phyloP scores from a whole-genome alignment of 2,888 invertebrate genomes.

The Rosalia funebris region DNA sequence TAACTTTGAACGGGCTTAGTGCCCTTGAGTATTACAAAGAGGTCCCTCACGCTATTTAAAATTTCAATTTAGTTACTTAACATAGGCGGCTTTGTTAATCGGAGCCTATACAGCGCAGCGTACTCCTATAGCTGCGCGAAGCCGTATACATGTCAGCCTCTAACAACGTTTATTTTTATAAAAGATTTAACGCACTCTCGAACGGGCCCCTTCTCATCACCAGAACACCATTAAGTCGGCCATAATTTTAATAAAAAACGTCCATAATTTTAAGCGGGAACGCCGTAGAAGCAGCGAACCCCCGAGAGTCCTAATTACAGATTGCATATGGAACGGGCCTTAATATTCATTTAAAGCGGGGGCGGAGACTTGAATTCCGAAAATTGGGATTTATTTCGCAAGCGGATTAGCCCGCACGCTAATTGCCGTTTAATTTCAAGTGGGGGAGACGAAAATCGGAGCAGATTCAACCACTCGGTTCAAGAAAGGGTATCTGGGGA shows the following conservation, averaged over 20 bases:
- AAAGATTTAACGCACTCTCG: not conserved
- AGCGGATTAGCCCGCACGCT: slow-evolving; percentile 43
- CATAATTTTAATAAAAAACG: not conserved
- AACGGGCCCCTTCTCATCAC: not conserved
- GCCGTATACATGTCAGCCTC: not conserved
- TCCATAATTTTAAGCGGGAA: not conserved
- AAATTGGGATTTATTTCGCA: slow-evolving; percentile 46
- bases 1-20: too few species aligned
- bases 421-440: slow-evolving; percentile 41
- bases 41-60: too few species aligned
- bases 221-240: not conserved
- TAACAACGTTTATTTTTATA: slow-evolving; percentile 1
- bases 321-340: slow-evolving; percentile 41
- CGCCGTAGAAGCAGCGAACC: not conserved
- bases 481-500: not conserved
- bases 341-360: slow-evolving; percentile 42
- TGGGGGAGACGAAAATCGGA: slow-evolving; percentile 20
- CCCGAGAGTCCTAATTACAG: slow-evolving; percentile 17
- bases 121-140: too few species aligned
- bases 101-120: too few species aligned
- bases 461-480: not conserved
- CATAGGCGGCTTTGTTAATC: too few species aligned
- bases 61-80: too few species aligned
- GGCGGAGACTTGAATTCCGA: slow-evolving; percentile 38
- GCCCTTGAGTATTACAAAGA: too few species aligned